Conservation (phyloP, 2,113 vertebrate species). For the Aix galericulata region DNA sequence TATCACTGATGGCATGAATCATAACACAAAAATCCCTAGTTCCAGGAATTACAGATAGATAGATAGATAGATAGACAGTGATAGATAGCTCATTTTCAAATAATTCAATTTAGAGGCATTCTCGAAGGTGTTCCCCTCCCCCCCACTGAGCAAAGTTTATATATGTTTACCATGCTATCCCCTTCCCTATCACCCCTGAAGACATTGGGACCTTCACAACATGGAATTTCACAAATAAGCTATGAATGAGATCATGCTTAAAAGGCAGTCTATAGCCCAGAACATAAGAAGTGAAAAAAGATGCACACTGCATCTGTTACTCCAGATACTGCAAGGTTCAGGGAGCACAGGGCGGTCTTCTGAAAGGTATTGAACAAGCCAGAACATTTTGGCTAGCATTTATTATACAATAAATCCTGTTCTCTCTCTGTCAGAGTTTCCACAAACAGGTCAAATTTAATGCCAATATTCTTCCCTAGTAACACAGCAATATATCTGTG, state of each 20-base stretch:
- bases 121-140: no score
- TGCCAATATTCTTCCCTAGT: not conserved
- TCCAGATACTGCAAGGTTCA: not conserved
- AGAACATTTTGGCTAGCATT: not conserved
- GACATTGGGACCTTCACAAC: not conserved
- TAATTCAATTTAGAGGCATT: not conserved
- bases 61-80: no score
- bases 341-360: not conserved
- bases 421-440: not conserved
- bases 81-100: no score
- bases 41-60: no score
- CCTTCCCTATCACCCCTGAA: not conserved
- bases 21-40: not conserved
- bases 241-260: not conserved
- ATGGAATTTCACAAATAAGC: not conserved
- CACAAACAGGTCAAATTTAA: not conserved
- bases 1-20: not conserved
- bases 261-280: no score
- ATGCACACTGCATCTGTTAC: not conserved
- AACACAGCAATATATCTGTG: not conserved
- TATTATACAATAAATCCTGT: not conserved
- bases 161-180: not conserved
- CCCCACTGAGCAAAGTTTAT: not conserved
- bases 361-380: not conserved
- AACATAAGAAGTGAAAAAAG: no score